Base-by-base conservation (phyloP, 2,797 vertebrate species). In the Pempheris klunzingeri region DNA sequence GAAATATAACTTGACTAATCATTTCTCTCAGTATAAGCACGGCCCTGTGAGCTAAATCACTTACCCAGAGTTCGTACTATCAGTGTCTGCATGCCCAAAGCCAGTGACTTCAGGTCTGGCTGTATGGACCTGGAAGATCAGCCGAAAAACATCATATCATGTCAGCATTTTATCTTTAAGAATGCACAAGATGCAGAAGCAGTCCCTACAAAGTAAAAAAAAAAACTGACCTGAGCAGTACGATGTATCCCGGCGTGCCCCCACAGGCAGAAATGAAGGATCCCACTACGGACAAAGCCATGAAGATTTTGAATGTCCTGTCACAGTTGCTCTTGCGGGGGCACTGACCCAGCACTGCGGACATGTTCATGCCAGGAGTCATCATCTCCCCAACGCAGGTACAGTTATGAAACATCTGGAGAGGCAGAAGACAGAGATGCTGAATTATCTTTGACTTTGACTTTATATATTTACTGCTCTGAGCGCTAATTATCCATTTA, bases 161-260 rank as follows among this genome's bases (percentile, higher is more conserved):
- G 39, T 38, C 7, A 44, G 6, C 13, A 54, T 50, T 82, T 28
- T 28, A 28, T 18, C 10, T 66, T 22, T 7, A 49, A 62, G 24
- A 44, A 28, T 26, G 52, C 14, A 28, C 41, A 74, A 30, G 9
- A 30, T 53, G 13, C 8, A 64, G n/a, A 43, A 22, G 7, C 17
- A 24, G 17, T n/a, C 26, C 30, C 41, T 36, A 57, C 24, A 69
- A 39, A 57, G 18, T n/a, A n/a, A n/a, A n/a, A n/a, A n/a, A n/a
- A n/a, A n/a, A n/a, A n/a, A n/a, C 81, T 93, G 77, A 99, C 98
- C 98, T 97, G 84, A 99, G 94, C 52, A 99, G 90, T 4, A 99
- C 85, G 30, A 99, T 96, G 73, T 96, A 99, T 61, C 95, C 95
- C 0, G 98, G 97, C 26, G 96, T 97, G 50, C 95, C 96, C 38